phyloP scores from a whole-genome alignment of 2,888 invertebrate genomes.

The Julus scandinavius region DNA sequence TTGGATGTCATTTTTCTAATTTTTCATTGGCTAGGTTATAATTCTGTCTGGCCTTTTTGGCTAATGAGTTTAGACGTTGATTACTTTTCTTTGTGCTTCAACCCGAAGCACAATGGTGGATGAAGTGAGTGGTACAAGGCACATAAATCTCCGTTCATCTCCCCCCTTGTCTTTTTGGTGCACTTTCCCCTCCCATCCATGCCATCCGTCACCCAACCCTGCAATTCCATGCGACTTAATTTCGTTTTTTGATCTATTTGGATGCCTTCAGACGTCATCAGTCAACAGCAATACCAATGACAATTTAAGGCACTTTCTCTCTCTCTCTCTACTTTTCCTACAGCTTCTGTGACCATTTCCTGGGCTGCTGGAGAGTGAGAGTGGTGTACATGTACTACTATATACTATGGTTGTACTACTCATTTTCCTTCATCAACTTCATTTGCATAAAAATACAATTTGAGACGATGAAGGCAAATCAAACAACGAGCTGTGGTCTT shows the following conservation, averaged over 20 bases:
- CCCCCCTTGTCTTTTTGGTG: neutral
- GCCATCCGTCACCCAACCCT: conserved; percentile 40
- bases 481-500: conserved; percentile 42
- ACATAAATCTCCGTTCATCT: conserved; percentile 5
- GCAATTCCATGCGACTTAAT: conserved; percentile 15
- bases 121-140: neutral
- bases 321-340: neutral
- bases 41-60: conserved; percentile 45
- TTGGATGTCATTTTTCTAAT: conserved; percentile 8
- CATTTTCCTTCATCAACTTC: conserved; percentile 47
- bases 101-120: neutral
- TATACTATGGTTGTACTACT: neutral
- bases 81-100: conserved; percentile 6
- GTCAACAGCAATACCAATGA: conserved; percentile 32
- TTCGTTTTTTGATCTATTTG: conserved; percentile 40
- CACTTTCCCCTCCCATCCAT: neutral
- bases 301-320: conserved; percentile 16
- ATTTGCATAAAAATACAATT: conserved; percentile 57
- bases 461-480: conserved; percentile 54
- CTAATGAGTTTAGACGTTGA: conserved; percentile 47
- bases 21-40: conserved; percentile 34
- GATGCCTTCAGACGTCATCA: conserved; percentile 47
- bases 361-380: neutral
- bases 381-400: too few relatives aligned
- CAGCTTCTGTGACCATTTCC: conserved; percentile 51